Evolutionary conservation across 2,113 vertebrate species (phyloP), one percentile per base, ranked within the genome.

Genomic region (Xiphorhynchus elegans): DNA sequence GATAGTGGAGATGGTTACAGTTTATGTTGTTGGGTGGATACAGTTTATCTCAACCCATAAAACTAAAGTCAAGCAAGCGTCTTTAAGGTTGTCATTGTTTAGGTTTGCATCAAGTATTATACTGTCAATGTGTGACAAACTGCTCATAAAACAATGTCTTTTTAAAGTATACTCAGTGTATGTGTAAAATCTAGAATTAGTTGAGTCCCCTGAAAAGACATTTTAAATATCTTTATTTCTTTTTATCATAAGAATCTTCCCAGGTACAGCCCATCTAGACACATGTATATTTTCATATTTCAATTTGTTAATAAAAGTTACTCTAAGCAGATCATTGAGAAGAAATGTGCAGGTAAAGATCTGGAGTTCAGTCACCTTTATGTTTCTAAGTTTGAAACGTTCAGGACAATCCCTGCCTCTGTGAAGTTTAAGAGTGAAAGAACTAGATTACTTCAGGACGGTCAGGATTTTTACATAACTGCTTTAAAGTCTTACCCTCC

Each of bases 1-100:
- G 16, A 2, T 44, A 31, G 44, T 3, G 6, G 26, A 50, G 3
- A 8, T 23, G 9, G 0, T 3, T 59, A 21, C 19, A 72, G 17
- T 35, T 74, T 52, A 35, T 64, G 10, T 44, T 82, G 18, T 12
- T 68, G 13, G 17, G 10, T 18, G 25, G 7, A 58, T 66, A 67
- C 5, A 47, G 4, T 37, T 58, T 53, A 17, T 46, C 11, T 76
- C 31, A 76, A 35, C 3, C 28, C 37, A 10, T 66, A 62, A 81
- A 77, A 77, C 23, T 44, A 3, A 86, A 74, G 12, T 60, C 8
- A 80, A 87, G 7, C 29, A 62, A 53, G 0, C 52, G 15, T 39
- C 23, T 60, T 77, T 47, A 3, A 29, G 10, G 44, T 92, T 80
- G 10, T 4, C 10, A 9, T 44, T 55, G 5, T 33, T 84, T 70